These are phyloP conservation scores for Cheilosia variabilis DNA, from an alignment of 2,888 invertebrate genomes.

Conservation along the genomic window DNA sequence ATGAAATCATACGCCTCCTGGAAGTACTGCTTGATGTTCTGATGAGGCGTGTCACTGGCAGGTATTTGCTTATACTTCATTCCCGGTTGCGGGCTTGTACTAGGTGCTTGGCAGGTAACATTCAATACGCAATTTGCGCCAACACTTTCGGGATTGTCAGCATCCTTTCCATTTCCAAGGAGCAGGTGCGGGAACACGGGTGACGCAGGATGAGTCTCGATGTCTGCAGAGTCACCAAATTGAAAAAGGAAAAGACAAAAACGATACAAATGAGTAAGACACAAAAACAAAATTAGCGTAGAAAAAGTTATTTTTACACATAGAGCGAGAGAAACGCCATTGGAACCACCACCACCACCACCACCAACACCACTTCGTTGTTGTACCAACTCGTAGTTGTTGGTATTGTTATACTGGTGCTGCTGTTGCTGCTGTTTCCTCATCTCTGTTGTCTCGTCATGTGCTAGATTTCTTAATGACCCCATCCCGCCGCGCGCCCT, in stretches of 20 bases:
- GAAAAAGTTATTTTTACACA: slow-evolving; percentile 68
- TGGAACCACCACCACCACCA: slow-evolving; percentile 58
- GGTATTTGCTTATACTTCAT: slow-evolving; percentile 91
- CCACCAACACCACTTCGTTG: no score
- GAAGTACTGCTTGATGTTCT: slow-evolving; percentile 94
- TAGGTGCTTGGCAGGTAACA: slow-evolving; percentile 90
- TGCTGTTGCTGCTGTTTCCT: slow-evolving; percentile 64
- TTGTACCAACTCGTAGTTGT: slow-evolving; percentile 19
- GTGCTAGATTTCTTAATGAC: slow-evolving; percentile 74
- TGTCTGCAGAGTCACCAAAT: slow-evolving; percentile 84
- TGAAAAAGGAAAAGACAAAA: slow-evolving; percentile 37
- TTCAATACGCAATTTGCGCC: slow-evolving; percentile 92
- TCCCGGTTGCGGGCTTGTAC: slow-evolving; percentile 86
- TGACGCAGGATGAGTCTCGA: slow-evolving; percentile 90
- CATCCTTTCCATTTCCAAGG: slow-evolving; percentile 92
- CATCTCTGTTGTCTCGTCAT: slow-evolving; percentile 72
- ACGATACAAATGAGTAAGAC: slow-evolving; percentile 59
- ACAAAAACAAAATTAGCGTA: slow-evolving; percentile 67
- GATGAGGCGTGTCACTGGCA: slow-evolving; percentile 92
- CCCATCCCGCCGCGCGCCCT: slow-evolving; percentile 42
- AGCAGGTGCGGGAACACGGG: slow-evolving; percentile 91
- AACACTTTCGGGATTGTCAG: slow-evolving; percentile 88
- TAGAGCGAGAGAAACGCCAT: slow-evolving; percentile 45
- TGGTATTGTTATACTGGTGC: slow-evolving; percentile 20
- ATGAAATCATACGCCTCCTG: slow-evolving; percentile 94